Conservation (phyloP, 2,888 invertebrate species). For the Digitonthophagus gazella region DNA sequence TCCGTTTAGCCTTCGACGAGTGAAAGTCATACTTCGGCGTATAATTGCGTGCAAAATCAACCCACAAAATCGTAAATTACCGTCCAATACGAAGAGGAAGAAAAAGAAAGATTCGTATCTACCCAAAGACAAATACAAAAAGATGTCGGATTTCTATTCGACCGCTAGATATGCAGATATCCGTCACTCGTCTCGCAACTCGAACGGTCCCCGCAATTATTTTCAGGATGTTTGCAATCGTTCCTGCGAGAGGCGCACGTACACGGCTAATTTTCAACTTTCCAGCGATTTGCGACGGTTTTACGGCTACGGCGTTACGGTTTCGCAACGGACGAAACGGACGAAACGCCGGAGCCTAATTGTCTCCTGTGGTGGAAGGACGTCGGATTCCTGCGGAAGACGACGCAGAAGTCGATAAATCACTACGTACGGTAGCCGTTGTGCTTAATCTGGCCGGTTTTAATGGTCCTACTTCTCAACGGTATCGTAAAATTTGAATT, state of each 20-base stretch:
- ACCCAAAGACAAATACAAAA: background rate
- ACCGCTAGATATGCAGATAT: background rate
- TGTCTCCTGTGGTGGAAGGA: background rate
- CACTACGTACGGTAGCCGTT: slow-evolving; percentile 7
- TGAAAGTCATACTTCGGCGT: background rate
- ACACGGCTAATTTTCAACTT: slow-evolving; percentile 10
- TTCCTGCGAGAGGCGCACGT: slow-evolving; percentile 1
- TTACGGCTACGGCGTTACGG: background rate
- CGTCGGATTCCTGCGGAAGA: background rate
- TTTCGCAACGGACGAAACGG: background rate
- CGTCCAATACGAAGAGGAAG: background rate
- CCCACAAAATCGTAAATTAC: background rate
- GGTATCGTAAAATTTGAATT: slow-evolving; percentile 13
- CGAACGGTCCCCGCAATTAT: slow-evolving; percentile 8
- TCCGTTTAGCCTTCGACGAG: background rate
- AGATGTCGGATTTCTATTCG: background rate
- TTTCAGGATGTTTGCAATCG: slow-evolving; percentile 16
- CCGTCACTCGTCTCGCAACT: background rate
- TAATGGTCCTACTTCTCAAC: slow-evolving; percentile 14
- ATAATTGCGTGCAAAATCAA: background rate
- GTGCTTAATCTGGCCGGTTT: background rate
- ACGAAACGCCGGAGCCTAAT: too few species aligned
- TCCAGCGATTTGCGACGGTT: slow-evolving; percentile 8
- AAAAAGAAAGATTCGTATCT: background rate
- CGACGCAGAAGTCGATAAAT: background rate